Base-by-base conservation (phyloP, 1,140 invertebrate genomes). In the Leptopilina boulardi region DNA sequence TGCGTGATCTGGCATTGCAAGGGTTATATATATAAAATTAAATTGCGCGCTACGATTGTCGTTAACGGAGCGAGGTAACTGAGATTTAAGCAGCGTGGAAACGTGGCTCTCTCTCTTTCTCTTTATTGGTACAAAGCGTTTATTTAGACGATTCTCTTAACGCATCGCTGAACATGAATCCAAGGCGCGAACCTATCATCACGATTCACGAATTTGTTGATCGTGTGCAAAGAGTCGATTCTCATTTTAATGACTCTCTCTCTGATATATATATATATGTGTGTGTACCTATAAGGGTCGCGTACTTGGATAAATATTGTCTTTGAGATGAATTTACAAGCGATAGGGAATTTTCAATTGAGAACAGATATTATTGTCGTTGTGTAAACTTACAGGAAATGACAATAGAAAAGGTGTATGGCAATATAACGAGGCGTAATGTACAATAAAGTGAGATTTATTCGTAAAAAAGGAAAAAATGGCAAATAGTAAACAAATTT, bases 1-100 rank as follows among this genome's bases (percentile, higher is more conserved):
- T 86, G 85, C 89, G 89, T 91, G 89, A 89, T 85, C 84, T 74
- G 70, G 84, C 88, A 87, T 89, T 71, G 84, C 76, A 89, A 88
- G 87, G 87, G 87, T 89, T 89, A 54, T 38, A 38, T 30, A 30
- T 30, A 38, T 38, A n/a, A n/a, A n/a, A n/a, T n/a, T n/a, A n/a
- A n/a, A n/a, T n/a, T n/a, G n/a, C 76, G 70, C 23, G 34, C 75
- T 82, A 75, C 42, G 18, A 30, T 73, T 23, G 30, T 77, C 71
- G 70, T 78, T 80, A 82, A 77, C 75, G 74, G 74, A 80, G 59
- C 66, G 74, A 44, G 9, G 10, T 19, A 23, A 2, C 54, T 73
- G 75, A 79, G 79, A 77, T 76, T 83, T 84, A 84, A 84, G 83
- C 80, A 83, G 76, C 83, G 83, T 87, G 84, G 84, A 84, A 85